Base-by-base conservation (phyloP, 2,888 invertebrate genomes). In the Leucoma salicis region DNA sequence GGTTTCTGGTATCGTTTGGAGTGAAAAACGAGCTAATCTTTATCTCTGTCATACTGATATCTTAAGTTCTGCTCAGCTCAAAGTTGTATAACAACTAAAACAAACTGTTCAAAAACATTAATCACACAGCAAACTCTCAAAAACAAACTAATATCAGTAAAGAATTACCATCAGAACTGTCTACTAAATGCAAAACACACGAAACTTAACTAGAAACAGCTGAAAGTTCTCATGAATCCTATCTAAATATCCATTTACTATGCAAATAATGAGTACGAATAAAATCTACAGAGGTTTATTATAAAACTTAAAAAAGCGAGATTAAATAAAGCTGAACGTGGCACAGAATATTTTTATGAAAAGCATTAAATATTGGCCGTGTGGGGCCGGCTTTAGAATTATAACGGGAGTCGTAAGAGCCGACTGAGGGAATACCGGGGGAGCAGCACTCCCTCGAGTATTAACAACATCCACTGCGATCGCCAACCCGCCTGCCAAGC, bases 191-290 rank as follows among this genome's bases (percentile, higher is more conserved):
- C 13, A 29, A 28, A 35, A 24, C 29, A 35, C 16, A 15, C 35
- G 31, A 35, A 41, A 27, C 25, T 31, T 31, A 41, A 41, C 31
- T 14, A 28, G 31, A 28, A 27, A 16, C 37, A 42, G 37, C 32
- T 38, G 57, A 32, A 39, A 18, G 27, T 39, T 42, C 46, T 37
- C 35, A 46, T 40, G 35, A 42, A 42, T 42, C 61, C 57, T 56
- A 57, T 45, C 40, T 45, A 60, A 57, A 57, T 49, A 60, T 53
- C 46, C 52, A 60, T 57, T 60, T 60, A 42, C 49, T 56, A 38
- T 42, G 43, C 32, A 42, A 60, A 57, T 57, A 56, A 32, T 29
- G 25, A 28, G 28, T 27, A 3, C 6, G 21, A 21, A 21, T 21
- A 21, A 21, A 21, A 21, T 21, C 1, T 21, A 16, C 16, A 21